Conservation (phyloP, 2,113 vertebrate genomes). For the Scomber colias region DNA sequence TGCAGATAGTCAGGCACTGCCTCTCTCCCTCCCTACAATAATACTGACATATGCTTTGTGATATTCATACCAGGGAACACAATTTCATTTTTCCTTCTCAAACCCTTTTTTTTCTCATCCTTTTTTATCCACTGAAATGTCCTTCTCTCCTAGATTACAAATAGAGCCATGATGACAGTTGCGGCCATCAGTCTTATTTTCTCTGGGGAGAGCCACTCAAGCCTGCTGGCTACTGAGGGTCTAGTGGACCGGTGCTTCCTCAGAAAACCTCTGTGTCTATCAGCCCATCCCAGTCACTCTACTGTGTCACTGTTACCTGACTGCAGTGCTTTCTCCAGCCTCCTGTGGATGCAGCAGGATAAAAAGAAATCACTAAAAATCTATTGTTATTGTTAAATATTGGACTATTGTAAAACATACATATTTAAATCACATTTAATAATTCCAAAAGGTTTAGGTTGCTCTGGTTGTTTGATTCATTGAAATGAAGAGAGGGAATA, state of each 20-base stretch:
- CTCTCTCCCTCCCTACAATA: too few species aligned
- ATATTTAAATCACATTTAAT: neutral
- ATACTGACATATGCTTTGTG: neutral
- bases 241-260: slow-evolving; percentile 21
- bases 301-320: slow-evolving; percentile 68
- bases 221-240: slow-evolving; percentile 9
- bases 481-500: neutral
- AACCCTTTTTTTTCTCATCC: neutral
- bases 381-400: neutral
- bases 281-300: slow-evolving; percentile 14
- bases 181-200: neutral
- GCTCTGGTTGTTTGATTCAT: neutral
- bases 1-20: too few species aligned
- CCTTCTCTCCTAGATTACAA: neutral
- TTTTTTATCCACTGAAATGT: neutral
- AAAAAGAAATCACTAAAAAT: slow-evolving; percentile 9
- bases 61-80: neutral
- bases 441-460: neutral
- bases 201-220: slow-evolving; percentile 38
- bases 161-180: neutral
- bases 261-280: slow-evolving; percentile 14
- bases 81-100: neutral
- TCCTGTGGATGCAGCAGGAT: neutral
- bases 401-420: neutral
- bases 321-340: slow-evolving; percentile 52